Evolutionary conservation across 2,888 invertebrate genomes (phyloP), one percentile per base, ranked within the genome.

Genomic region (Ellobium chinense): DNA sequence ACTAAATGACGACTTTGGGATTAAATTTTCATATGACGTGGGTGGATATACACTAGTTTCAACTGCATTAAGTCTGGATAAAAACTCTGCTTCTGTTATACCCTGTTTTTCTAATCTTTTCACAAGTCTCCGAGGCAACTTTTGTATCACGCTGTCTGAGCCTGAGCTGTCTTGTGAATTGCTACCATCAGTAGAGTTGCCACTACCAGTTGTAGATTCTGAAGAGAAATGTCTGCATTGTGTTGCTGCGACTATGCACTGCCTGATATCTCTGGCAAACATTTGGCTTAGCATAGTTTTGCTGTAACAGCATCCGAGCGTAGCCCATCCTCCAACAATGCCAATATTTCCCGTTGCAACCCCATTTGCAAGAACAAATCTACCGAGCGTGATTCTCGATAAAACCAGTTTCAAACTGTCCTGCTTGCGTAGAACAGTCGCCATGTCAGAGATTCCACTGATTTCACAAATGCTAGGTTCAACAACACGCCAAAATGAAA

Each of bases 41-140:
- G 54, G 58, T 29, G 37, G n/a, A 21, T n/a, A 21, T 2, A 9
- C 56, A n/a, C 1, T 5, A 18, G n/a, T 21, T 7, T n/a, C 12
- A 12, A 39, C 12, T 54, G 63, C 46, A 7, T 73, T 69, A 5
- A 68, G 21, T 62, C 39, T 74, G 5, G 75, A 36, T 29, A 80
- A 14, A 78, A 62, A 56, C 18, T 78, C 63, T 34, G 31, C 24
- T 31, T 68, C 78, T 39, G 80, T 39, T 14, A 80, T 31, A 37
- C 83, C 83, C 24, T 80, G 80, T 56, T 79, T 82, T 29, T 79
- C 58, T 31, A 83, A 58, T 27, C 83, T 70, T 74, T 77, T 83
- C 7, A 78, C 60, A 14, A 83, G 27, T 29, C 83, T 46, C 21
- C 77, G 18, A 0, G 83, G 83, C 58, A 83, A 62, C 65, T 81